Base-by-base conservation (phyloP, 2,113 vertebrate genomes). In the Plestiodon gilberti region DNA sequence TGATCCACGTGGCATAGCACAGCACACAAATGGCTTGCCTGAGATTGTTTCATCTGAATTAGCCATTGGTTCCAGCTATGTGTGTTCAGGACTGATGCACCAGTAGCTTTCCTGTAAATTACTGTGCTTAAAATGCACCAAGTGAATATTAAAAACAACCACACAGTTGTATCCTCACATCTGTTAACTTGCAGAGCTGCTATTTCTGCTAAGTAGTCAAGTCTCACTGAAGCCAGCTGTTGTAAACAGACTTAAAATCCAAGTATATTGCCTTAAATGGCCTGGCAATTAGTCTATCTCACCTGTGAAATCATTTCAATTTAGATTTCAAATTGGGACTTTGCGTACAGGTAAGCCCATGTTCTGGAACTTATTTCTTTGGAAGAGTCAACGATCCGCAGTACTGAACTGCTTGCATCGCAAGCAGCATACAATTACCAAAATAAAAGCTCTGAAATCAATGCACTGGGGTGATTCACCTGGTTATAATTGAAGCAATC, bases 391-490 rank as follows among this genome's bases (percentile, higher is more conserved):
- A 38, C 6, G 65, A 55, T 81, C 64, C 62, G 74, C 13, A 89
- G 48, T 13, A 88, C n/a, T 84, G 78, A 48, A 48, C 43, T 48
- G 43, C n/a, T n/a, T n/a, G n/a, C n/a, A 48, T 33, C 43, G 40
- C 88, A 89, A 23, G 30, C 91, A 87, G 79, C 78, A 88, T 85
- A 30, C 59, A 48, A 43, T 80, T 64, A 70, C 10, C 2, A 38
- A 35, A 43, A 64, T 82, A 84, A 77, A 1, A 2, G 79, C 84
- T 8, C 67, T 70, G 5, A 2, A 0, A 61, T 52, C 91, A 87
- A 57, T 82, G 8, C 8, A 20, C 43, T 28, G 6, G 33, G 57
- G 83, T 67, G 57, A 40, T 83, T 91, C 86, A 85, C 6, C n/a
- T 0, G 88, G 4, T 89, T 48, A 61, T 40, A 25, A 71, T n/a